These are phyloP conservation scores for Anastrepha obliqua DNA, from an alignment of 1,140 invertebrate genomes.

Conservation along the genomic window DNA sequence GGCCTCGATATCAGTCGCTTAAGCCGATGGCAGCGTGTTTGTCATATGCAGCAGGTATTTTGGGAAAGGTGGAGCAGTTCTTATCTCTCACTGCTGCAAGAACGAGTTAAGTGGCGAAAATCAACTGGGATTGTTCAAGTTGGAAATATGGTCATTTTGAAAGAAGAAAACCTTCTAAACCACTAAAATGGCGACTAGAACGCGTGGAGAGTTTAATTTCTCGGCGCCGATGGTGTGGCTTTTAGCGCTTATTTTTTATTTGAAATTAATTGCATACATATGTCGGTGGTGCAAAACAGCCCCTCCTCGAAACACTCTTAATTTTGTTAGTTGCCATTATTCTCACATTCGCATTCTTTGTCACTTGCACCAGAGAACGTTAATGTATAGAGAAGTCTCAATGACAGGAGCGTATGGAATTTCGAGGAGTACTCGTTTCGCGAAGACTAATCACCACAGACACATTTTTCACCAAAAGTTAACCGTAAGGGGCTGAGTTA, in stretches of 20 bases:
- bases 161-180: slow-evolving; percentile 53
- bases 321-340: too few relatives aligned
- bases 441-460: too few relatives aligned
- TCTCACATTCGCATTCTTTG: too few relatives aligned
- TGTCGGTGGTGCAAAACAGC: too few relatives aligned
- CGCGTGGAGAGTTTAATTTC: not conserved
- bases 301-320: too few relatives aligned
- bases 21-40: slow-evolving; percentile 41
- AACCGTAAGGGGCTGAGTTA: too few relatives aligned
- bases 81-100: slow-evolving; percentile 50
- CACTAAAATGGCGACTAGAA: slow-evolving; percentile 42
- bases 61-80: slow-evolving; percentile 48
- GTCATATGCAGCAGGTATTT: slow-evolving; percentile 52
- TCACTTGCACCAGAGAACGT: too few relatives aligned
- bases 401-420: too few relatives aligned
- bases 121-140: not conserved
- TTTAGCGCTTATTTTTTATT: not conserved
- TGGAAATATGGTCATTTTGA: slow-evolving; percentile 21
- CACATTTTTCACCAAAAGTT: too few relatives aligned
- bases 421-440: too few relatives aligned
- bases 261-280: too few relatives aligned
- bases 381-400: too few relatives aligned
- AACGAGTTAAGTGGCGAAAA: slow-evolving; percentile 38
- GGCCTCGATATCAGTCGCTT: slow-evolving; percentile 53
- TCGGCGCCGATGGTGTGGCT: not conserved